Evolutionary conservation across 1,140 invertebrate species (phyloP).

Genomic region (Lethocerus indicus): DNA sequence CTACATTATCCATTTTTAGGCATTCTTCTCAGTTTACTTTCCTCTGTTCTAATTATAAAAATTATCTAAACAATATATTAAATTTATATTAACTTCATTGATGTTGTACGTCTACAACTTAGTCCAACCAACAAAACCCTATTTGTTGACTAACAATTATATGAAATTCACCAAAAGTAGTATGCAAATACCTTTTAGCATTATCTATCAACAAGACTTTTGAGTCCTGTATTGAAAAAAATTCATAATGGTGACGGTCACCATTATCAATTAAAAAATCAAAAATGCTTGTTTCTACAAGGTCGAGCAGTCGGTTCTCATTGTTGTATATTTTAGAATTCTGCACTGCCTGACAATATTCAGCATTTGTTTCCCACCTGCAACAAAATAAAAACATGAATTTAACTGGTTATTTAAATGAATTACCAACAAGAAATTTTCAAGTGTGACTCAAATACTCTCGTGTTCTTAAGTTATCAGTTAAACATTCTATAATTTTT

Average conservation of each 20-base stretch:
- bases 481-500: no score
- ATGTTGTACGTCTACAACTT: background rate
- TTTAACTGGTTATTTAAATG: no score
- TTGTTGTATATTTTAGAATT: conserved; percentile 21
- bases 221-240: conserved; percentile 38
- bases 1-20: background rate
- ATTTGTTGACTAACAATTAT: background rate
- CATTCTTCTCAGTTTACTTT: no score
- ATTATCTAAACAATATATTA: no score
- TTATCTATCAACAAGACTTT: conserved; percentile 76
- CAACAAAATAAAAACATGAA: no score
- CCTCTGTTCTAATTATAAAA: no score
- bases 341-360: conserved; percentile 57
- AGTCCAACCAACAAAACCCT: background rate
- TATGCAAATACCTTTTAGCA: conserved; percentile 52
- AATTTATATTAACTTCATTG: background rate
- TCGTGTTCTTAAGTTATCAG: no score
- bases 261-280: conserved; percentile 92
- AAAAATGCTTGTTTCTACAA: conserved; percentile 76
- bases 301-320: conserved; percentile 49
- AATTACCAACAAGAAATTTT: no score
- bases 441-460: no score
- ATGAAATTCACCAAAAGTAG: background rate
- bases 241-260: conserved; percentile 84
- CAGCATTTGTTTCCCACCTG: conserved; percentile 59